Conservation (phyloP, 2,797 vertebrate species). For the Lagodon rhomboides region DNA sequence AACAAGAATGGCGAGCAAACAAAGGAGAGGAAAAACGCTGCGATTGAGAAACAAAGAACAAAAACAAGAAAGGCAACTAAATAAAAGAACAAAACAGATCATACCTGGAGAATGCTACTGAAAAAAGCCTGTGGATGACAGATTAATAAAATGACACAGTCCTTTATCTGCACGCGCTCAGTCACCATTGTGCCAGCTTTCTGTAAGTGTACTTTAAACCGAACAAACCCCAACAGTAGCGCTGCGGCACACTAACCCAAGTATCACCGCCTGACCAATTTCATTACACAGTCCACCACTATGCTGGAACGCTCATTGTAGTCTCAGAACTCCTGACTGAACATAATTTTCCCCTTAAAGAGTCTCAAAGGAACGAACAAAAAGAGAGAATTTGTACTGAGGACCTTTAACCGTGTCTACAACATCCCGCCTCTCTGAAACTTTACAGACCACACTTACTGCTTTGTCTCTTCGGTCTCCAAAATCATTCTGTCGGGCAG, state of each 20-base stretch:
- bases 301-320: conserved; percentile 38
- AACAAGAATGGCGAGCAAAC: not conserved
- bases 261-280: conserved; percentile 59
- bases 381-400: conserved; percentile 22
- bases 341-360: conserved; percentile 48
- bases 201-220: conserved; percentile 42
- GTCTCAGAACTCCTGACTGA: conserved; percentile 44
- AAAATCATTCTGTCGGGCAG: not conserved
- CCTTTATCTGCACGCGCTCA: conserved; percentile 49
- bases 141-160: conserved; percentile 18
- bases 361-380: conserved; percentile 41
- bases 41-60: not conserved
- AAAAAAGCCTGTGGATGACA: conserved; percentile 12
- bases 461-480: not conserved
- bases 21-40: not conserved
- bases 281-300: conserved; percentile 57
- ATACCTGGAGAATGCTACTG: not conserved
- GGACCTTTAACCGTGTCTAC: conserved; percentile 14
- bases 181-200: conserved; percentile 14
- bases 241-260: conserved; percentile 27
- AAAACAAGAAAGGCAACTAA: not conserved
- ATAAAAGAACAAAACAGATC: conserved; percentile 1
- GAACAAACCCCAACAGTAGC: conserved; percentile 36
- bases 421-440: conserved; percentile 18
- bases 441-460: not conserved